phyloP scores from a whole-genome alignment of 2,113 vertebrate species.

The Haplotaxodon microlepis region DNA sequence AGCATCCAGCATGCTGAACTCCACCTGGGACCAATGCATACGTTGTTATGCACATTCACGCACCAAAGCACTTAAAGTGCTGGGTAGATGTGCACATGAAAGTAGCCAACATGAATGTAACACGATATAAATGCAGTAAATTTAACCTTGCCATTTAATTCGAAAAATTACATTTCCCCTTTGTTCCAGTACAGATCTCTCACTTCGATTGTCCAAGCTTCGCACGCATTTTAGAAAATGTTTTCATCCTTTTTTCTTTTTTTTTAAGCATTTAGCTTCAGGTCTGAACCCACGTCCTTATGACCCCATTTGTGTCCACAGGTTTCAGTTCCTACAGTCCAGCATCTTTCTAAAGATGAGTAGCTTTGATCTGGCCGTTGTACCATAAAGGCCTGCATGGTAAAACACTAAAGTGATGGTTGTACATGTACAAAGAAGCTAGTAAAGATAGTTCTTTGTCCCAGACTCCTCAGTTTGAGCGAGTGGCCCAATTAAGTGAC shows the following conservation, averaged over 20 bases:
- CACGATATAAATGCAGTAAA: neutral
- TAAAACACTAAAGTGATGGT: neutral
- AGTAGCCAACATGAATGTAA: neutral
- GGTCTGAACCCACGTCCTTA: neutral
- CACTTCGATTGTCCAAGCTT: rapidly evolving
- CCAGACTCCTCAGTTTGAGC: neutral
- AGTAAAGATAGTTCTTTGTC: neutral
- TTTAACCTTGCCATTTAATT: neutral
- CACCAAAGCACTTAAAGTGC: neutral
- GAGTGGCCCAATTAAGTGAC: neutral
- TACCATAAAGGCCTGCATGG: neutral
- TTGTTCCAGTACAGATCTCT: neutral
- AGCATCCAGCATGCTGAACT: neutral
- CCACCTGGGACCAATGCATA: neutral
- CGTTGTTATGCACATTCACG: neutral
- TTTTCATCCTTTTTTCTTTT: neutral
- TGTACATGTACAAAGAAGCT: neutral
- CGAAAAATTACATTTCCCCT: neutral
- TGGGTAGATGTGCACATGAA: neutral
- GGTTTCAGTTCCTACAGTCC: neutral
- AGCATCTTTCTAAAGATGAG: neutral
- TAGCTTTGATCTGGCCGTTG: rapidly evolving
- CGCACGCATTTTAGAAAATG: neutral
- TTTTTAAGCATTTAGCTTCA: neutral
- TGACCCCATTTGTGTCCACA: neutral